Base-by-base conservation (phyloP, 2,113 vertebrate species). In the Sitta europaea region DNA sequence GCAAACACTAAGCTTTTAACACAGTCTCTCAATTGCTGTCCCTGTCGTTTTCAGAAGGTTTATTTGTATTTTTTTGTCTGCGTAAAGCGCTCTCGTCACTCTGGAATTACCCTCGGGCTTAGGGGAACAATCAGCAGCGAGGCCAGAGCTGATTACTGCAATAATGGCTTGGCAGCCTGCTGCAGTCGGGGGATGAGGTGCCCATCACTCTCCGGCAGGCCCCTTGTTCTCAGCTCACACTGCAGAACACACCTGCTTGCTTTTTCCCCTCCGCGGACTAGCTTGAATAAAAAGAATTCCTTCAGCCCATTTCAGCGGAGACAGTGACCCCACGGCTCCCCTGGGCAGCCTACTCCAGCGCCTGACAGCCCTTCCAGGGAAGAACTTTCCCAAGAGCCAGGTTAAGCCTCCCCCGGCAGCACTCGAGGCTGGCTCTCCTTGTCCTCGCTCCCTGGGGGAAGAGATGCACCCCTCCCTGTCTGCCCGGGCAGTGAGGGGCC, bases 1-100 rank as follows among this genome's bases (percentile, higher is more conserved):
- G 68, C 72, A 91, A 71, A 94, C 35, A 24, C 40, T 14, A 20
- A 75, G 91, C 89, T 80, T 89, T 92, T 47, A 85, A 36, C 61
- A 31, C 25, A 61, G 59, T 35, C 89, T 67, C 45, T 59, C 89
- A 38, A 18, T 65, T 67, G 76, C 91, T 87, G 66, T 36, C 77
- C 38, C 4, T 38, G 66, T 88, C 29, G 7, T 79, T 91, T 93
- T 75, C 86, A 66, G 53, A 66, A 72, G 66, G 58, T 72, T 90
- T 94, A 70, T 96, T 92, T 86, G 50, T 76, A 40, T 17, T 68
- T 88, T 65, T 94, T 85, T 79, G 70, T 63, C 73, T 57, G 73
- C 57, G 55, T 65, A 79, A 88, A 90, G 72, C 82, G 28, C 58
- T 85, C 63, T 35, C 25, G 45, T 81, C 92, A 59, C 87, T 25